Base-by-base conservation (phyloP, 2,797 vertebrate species). In the Notolabrus celidotus region DNA sequence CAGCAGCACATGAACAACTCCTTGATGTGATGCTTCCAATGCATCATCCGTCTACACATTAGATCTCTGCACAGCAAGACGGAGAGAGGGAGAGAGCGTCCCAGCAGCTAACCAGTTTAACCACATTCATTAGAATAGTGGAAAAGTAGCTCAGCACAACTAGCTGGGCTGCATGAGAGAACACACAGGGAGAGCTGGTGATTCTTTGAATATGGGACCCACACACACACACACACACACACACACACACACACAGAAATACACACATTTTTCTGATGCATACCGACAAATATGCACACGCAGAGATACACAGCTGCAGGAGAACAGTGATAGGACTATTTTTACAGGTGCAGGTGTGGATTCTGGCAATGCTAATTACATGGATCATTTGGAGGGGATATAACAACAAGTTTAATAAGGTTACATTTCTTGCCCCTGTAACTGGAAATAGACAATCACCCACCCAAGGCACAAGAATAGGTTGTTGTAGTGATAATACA, bases 1-100 rank as follows among this genome's bases (percentile, higher is more conserved):
- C 34, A 69, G 73, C 83, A 82, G 57, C 70, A 74, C 85, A 87
- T 81, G 77, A 89, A 59, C 59, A 42, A 62, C 74, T 65, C 73
- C 82, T 86, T 89, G 86, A 88, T 85, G 74, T 83, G 83, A 83
- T 79, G 82, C 62, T 84, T 83, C 76, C 88, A 84, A 85, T 88
- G 79, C 86, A 88, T 92, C 90, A 92, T 91, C 79, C 58, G 74
- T 89, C 84, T 82, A 50, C 79, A 75, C 85, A 87, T 86, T 86
- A 82, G 75, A 91, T 86, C 86, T 74, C 73, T 71, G 74, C 83
- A 69, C 79, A 76, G 84, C 69, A 36, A 84, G 89, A 64, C 78
- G 17, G 75, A 76, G 76, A 90, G 79, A 67, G 67, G 68, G 67
- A 69, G 67, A 83, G 77, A 82, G 11, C 81, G 71, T 62, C 74